phyloP scores from a whole-genome alignment of 2,888 invertebrate species.

The Neoaliturus tenellus region DNA sequence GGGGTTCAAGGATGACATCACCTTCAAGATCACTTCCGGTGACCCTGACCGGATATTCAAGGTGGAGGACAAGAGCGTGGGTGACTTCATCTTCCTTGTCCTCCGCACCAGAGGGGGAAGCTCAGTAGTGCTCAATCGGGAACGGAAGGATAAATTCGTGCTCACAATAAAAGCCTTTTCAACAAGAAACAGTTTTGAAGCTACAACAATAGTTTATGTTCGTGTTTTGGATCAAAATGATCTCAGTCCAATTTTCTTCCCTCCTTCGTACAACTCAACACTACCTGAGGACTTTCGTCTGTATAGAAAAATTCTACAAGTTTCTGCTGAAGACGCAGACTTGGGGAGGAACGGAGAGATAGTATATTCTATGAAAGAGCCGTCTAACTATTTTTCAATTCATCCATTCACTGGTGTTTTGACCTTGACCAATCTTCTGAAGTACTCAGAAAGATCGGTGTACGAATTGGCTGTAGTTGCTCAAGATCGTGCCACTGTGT shows the following conservation, averaged over 20 bases:
- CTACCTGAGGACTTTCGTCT: conserved; percentile 93
- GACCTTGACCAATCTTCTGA: conserved; percentile 85
- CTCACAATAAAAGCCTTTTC: conserved; percentile 85
- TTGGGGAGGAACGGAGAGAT: conserved; percentile 96
- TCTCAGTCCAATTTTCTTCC: conserved; percentile 94
- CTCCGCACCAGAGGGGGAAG: conserved; percentile 91
- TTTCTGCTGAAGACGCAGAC: conserved; percentile 96
- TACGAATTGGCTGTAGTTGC: conserved; percentile 87
- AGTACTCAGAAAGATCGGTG: conserved; percentile 80
- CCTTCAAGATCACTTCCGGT: conserved; percentile 88
- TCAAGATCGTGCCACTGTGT: conserved; percentile 78
- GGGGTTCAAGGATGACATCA: conserved; percentile 72
- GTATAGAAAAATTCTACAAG: conserved; percentile 86
- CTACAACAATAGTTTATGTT: conserved; percentile 83
- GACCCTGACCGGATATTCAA: conserved; percentile 94
- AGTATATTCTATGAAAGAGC: conserved; percentile 92
- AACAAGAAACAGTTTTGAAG: conserved; percentile 77
- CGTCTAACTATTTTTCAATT: conserved; percentile 89
- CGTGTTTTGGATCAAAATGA: conserved; percentile 90
- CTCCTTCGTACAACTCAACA: conserved; percentile 88
- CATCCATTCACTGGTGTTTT: conserved; percentile 94
- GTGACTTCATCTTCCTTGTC: conserved; percentile 95
- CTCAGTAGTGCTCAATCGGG: conserved; percentile 92
- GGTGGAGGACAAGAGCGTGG: conserved; percentile 90
- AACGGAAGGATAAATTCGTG: conserved; percentile 88